Conservation (phyloP, 2,113 vertebrate genomes). For the Mus pahari region DNA sequence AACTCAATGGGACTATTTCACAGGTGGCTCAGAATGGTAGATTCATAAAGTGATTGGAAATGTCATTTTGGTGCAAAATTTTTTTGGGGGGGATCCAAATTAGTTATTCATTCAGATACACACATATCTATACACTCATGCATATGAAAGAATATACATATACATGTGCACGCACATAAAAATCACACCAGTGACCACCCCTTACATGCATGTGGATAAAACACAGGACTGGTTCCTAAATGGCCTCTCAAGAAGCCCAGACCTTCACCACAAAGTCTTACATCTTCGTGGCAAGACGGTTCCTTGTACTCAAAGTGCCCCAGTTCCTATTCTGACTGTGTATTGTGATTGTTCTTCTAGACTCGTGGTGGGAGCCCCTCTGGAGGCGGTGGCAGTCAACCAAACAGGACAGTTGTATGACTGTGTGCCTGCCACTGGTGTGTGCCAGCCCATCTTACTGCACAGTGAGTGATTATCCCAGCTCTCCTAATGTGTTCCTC, state of each 20-base stretch:
- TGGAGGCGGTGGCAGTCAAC: slow-evolving; percentile 60
- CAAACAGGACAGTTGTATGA: slow-evolving; percentile 71
- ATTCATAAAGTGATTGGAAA: not conserved
- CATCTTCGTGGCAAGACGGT: not conserved
- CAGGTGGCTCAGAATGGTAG: not conserved
- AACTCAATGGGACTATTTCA: not conserved
- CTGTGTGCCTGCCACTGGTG: not conserved
- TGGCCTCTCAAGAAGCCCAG: not conserved
- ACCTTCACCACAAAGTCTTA: not conserved
- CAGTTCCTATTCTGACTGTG: not conserved
- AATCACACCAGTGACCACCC: not conserved
- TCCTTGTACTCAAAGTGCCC: not conserved
- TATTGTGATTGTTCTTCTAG: slow-evolving; percentile 34
- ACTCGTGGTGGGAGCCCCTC: slow-evolving; percentile 77
- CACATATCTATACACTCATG: not conserved
- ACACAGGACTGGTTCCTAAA: not conserved
- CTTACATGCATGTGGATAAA: not conserved
- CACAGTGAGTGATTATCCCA: slow-evolving; percentile 66
- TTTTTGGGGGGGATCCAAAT: not conserved
- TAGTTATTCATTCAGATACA: not conserved
- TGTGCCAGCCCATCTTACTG: slow-evolving; percentile 54
- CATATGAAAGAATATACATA: not conserved
- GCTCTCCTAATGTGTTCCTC: not conserved
- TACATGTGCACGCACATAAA: not conserved
- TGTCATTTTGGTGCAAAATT: not conserved